phyloP scores from a whole-genome alignment of 2,888 invertebrate species.

The Orthosia gracilis region DNA sequence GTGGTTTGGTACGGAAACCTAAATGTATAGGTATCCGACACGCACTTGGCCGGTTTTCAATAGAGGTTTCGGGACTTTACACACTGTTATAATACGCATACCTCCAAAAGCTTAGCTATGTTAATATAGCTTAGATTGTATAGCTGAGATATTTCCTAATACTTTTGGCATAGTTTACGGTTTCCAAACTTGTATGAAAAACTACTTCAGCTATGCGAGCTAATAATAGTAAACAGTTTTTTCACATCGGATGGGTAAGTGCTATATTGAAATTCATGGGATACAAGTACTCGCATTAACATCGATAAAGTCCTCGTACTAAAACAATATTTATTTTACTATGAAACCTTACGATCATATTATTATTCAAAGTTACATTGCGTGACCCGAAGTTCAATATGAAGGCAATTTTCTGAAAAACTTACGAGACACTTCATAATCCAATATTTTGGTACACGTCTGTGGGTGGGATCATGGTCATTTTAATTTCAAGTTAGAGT shows the following conservation, averaged over 20 bases:
- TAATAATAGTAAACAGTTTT: background rate
- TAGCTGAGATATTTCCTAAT: too few relatives aligned
- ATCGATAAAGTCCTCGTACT: background rate
- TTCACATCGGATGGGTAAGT: background rate
- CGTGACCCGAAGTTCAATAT: constrained; percentile 8
- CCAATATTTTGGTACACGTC: background rate
- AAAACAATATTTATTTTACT: constrained; percentile 11
- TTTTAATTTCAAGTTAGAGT: background rate
- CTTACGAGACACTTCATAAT: constrained; percentile 9
- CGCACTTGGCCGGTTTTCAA: too few relatives aligned
- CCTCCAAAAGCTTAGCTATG: too few relatives aligned
- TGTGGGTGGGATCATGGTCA: background rate
- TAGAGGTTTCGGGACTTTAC: too few relatives aligned
- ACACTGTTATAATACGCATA: too few relatives aligned
- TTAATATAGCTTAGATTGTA: too few relatives aligned
- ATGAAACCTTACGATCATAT: constrained; percentile 10
- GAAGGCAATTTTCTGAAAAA: constrained; percentile 21
- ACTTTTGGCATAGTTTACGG: too few relatives aligned
- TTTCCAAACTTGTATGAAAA: too few relatives aligned
- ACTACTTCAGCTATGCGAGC: too few relatives aligned
- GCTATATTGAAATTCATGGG: background rate
- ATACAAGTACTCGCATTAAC: background rate
- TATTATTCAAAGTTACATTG: constrained; percentile 20
- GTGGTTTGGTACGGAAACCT: too few relatives aligned
- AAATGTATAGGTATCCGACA: too few relatives aligned